Evolutionary conservation across 2,113 vertebrate genomes (phyloP).

Genomic region (Sylvia atricapilla): DNA sequence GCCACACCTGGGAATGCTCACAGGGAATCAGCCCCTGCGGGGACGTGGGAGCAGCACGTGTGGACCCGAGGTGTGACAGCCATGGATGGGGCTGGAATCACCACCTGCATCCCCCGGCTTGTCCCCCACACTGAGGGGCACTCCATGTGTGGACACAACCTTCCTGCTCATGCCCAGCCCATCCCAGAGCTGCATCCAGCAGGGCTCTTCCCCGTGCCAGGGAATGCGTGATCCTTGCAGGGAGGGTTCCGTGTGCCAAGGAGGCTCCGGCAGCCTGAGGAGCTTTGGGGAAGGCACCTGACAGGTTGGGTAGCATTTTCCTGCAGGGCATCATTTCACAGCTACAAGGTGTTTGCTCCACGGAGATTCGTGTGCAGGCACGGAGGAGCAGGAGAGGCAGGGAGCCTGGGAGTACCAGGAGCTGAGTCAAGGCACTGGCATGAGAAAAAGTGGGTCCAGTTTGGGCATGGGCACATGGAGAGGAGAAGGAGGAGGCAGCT

Average conservation of each 20-base stretch:
- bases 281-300: background rate
- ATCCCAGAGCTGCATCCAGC: background rate
- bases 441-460: background rate
- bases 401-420: background rate
- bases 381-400: background rate
- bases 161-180: accelerated
- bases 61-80: background rate
- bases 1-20: accelerated
- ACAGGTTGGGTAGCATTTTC: background rate
- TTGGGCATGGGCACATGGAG: background rate
- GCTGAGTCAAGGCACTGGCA: background rate
- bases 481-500: background rate
- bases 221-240: background rate
- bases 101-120: background rate
- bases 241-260: background rate
- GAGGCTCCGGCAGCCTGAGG: background rate
- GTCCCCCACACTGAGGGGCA: accelerated
- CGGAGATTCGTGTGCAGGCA: background rate
- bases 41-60: accelerated
- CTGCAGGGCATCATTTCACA: background rate
- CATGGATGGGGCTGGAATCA: background rate
- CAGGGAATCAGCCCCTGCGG: background rate
- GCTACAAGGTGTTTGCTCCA: background rate
- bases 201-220: background rate
- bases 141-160: background rate